Conservation (phyloP, 2,113 vertebrate genomes). For the Hemiscyllium ocellatum region DNA sequence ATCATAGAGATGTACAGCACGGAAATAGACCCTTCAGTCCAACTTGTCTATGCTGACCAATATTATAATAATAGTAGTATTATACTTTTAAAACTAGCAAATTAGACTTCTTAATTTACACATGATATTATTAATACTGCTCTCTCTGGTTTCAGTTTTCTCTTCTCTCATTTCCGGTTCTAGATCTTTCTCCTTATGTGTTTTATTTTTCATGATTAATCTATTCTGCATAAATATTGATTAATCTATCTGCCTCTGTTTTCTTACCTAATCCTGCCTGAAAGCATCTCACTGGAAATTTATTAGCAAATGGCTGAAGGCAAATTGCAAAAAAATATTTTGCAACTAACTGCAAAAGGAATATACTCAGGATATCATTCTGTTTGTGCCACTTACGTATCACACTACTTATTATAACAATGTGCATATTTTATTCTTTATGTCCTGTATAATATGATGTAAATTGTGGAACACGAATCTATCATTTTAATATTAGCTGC, state of each 20-base stretch:
- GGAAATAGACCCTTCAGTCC: too few species aligned
- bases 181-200: not conserved
- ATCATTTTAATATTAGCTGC: too few species aligned
- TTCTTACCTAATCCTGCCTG: not conserved
- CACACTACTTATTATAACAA: not conserved
- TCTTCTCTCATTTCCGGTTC: not conserved
- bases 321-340: not conserved
- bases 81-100: not conserved
- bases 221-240: too few species aligned
- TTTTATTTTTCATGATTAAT: not conserved
- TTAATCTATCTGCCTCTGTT: not conserved
- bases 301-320: not conserved
- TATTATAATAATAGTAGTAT: too few species aligned
- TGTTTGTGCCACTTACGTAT: not conserved
- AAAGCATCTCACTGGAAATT: not conserved
- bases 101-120: not conserved
- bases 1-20: too few species aligned
- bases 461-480: too few species aligned
- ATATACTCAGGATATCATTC: not conserved
- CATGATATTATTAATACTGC: not conserved
- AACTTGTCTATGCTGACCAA: too few species aligned
- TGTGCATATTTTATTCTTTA: not conserved
- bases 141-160: not conserved
- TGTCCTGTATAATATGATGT: not conserved
- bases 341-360: not conserved